Percentiles rank a stretch among this genome's conserved stretches.
These are phyloP conservation scores for Grallaria varia DNA, from an alignment of 2,113 vertebrate genomes.

Conservation along the genomic window DNA sequence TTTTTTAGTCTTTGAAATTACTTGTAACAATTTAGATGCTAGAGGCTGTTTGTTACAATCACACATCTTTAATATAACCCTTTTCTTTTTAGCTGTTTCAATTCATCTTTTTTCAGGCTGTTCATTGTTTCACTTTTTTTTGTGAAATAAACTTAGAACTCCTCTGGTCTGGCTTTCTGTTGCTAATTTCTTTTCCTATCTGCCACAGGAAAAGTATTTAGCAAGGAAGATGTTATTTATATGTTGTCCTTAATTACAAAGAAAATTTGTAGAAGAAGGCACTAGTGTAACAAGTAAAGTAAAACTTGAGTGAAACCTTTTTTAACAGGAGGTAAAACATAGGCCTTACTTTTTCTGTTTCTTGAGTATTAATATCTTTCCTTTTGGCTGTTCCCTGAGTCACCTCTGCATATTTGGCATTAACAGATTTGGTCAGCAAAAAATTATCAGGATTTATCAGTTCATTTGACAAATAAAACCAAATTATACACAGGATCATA, in stretches of 20 bases:
- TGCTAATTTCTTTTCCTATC: neutral
- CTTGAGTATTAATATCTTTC: too few species aligned
- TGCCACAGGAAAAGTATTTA: neutral
- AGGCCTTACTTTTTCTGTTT: too few species aligned
- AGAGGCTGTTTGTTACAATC: neutral
- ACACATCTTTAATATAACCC: neutral
- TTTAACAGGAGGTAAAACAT: neutral
- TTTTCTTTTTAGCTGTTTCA: neutral
- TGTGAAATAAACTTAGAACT: neutral
- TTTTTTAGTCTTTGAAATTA: neutral
- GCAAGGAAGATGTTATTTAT: neutral
- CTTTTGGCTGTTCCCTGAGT: neutral
- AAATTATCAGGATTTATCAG: neutral
- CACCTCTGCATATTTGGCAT: neutral
- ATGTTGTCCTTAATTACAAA: neutral
- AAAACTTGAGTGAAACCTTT: neutral
- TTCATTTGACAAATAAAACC: neutral
- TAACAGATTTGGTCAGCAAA: neutral
- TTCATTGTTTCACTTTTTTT: neutral
- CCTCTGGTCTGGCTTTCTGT: neutral
- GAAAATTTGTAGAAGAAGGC: neutral
- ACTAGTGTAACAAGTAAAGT: neutral
- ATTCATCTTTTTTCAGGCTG: accelerated
- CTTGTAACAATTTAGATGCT: neutral
- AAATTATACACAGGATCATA: neutral